Conservation (phyloP, 2,797 vertebrate genomes). For the Balearica regulorum region DNA sequence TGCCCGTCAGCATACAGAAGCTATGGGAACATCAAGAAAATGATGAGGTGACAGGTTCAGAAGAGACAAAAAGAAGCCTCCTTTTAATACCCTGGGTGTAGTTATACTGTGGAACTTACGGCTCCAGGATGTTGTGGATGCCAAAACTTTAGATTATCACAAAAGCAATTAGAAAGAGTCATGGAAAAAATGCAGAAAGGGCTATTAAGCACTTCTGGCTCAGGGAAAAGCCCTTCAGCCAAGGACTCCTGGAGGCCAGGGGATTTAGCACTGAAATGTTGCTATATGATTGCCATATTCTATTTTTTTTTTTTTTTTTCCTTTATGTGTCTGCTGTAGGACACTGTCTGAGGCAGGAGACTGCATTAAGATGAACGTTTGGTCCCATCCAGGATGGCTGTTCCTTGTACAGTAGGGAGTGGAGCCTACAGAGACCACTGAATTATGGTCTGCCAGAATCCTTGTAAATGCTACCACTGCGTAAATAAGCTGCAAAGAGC, state of each 20-base stretch:
- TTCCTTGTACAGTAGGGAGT: too few species aligned
- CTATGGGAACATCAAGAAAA: background rate
- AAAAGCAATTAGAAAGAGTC: background rate
- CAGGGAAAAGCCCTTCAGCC: background rate
- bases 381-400: too few species aligned
- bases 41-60: background rate
- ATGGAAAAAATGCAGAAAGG: background rate
- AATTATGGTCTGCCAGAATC: too few species aligned
- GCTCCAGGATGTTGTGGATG: background rate
- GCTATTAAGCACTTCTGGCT: background rate
- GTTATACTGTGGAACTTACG: background rate
- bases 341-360: too few species aligned
- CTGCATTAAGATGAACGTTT: too few species aligned
- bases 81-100: background rate
- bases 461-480: too few species aligned
- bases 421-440: too few species aligned
- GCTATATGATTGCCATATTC: too few species aligned
- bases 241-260: background rate
- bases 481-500: too few species aligned
- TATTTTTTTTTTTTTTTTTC: too few species aligned
- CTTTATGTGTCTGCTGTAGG: too few species aligned
- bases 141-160: background rate
- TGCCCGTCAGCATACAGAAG: background rate
- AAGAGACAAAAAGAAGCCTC: background rate
- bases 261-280: background rate